Conservation (phyloP, 2,888 invertebrate genomes). For the Perizoma flavofasciatum region DNA sequence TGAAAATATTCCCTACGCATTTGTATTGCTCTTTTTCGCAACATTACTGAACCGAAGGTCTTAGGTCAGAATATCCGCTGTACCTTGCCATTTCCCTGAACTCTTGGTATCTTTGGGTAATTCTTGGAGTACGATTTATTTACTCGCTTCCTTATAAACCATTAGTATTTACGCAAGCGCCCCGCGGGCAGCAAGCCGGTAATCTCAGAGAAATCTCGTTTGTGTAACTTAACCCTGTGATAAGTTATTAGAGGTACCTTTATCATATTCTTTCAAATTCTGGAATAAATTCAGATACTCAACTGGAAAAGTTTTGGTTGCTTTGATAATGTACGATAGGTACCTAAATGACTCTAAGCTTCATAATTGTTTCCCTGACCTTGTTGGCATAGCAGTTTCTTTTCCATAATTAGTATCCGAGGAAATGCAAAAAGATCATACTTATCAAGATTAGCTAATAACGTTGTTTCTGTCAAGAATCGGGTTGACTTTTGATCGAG, state of each 20-base stretch:
- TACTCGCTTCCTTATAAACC: slow-evolving; percentile 9
- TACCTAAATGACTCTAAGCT: too few relatives aligned
- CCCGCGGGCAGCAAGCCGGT: slow-evolving; percentile 10
- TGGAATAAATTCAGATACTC: too few relatives aligned
- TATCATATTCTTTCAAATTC: too few relatives aligned
- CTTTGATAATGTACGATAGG: too few relatives aligned
- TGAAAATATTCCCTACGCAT: background rate
- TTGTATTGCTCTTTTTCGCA: background rate
- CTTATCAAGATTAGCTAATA: too few relatives aligned
- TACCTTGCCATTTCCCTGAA: slow-evolving; percentile 6
- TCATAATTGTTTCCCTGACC: too few relatives aligned
- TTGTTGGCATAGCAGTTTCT: too few relatives aligned
- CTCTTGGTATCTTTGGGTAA: background rate
- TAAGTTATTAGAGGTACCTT: slow-evolving; percentile 6
- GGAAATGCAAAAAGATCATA: too few relatives aligned
- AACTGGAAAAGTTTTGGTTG: too few relatives aligned
- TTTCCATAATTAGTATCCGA: too few relatives aligned
- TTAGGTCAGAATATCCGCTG: slow-evolving; percentile 7
- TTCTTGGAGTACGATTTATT: slow-evolving; percentile 1
- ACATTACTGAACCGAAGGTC: background rate
- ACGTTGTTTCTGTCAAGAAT: too few relatives aligned
- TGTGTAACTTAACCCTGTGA: slow-evolving; percentile 22
- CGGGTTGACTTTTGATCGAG: too few relatives aligned
- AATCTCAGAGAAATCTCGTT: slow-evolving; percentile 28
- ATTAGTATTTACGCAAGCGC: slow-evolving; percentile 9